Evolutionary conservation across 2,113 vertebrate genomes (phyloP), one percentile per base, ranked within the genome.

Genomic region (Larimichthys polyactis): DNA sequence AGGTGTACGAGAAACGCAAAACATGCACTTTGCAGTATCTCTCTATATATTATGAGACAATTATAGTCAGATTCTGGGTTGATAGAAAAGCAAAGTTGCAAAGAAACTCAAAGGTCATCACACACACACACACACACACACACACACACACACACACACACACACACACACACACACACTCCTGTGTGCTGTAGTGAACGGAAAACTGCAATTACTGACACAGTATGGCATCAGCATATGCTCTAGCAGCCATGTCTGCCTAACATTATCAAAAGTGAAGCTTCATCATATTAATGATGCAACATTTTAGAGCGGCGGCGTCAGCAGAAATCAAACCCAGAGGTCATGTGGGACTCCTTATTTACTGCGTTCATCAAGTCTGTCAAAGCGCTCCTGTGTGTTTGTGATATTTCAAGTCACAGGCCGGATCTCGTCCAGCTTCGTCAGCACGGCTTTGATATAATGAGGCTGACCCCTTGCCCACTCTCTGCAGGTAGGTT

Each of bases 211-310:
- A 67, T 73, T 84, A 85, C 54, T 52, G 75, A 83, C 80, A 46
- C 65, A 71, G 78, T 75, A 36, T 51, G 79, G 51, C 75, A 69
- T 86, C 75, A 87, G 68, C 70, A 64, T 49, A 3, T 15, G 73
- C 51, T 79, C 48, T 4, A 22, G 15, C 64, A 68, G 44, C 71
- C 29, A 51, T 11, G 14, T 62, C 74, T 22, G 9, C 52, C 58
- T 17, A 3, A 71, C 74, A 48, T 40, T 49, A 75, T 82, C 40
- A 76, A 12, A 87, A 83, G 63, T 79, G 80, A 89, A 81, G 59
- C 75, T 60, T 83, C 82, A 75, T 84, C 79, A 57, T 48, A 78
- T 80, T 89, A 88, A 78, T 77, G 71, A 87, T 80, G 86, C 86
- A 88, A 84, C 80, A 36, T 59, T 40, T 85, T 49, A 79, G 17